Evolutionary conservation across 2,888 invertebrate species (phyloP).

Genomic region (Melieria picta): DNA sequence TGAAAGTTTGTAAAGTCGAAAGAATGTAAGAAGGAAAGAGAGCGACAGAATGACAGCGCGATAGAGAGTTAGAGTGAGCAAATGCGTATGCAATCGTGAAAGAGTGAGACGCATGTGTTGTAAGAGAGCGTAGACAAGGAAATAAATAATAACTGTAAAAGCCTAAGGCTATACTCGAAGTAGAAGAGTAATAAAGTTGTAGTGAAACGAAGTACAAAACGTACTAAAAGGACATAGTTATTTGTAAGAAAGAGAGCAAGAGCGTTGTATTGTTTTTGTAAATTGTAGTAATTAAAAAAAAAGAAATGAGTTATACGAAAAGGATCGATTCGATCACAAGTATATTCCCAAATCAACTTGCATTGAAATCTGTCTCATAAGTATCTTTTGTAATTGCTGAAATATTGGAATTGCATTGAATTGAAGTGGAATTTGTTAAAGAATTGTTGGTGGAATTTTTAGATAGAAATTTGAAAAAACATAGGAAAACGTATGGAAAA

Average conservation of each 20-base stretch:
- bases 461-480: constrained; percentile 1
- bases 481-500: constrained; percentile 10
- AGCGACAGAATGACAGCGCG: neutral
- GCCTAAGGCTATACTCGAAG: too few species aligned
- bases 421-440: constrained; percentile 12
- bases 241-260: neutral
- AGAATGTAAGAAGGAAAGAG: neutral
- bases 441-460: neutral
- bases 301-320: neutral
- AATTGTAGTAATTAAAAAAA: neutral
- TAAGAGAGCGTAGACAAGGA: too few species aligned
- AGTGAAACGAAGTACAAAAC: too few species aligned
- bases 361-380: constrained; percentile 65
- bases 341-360: constrained; percentile 63
- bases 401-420: constrained; percentile 5
- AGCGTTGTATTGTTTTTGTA: neutral
- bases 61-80: neutral
- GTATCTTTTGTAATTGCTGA: constrained; percentile 61
- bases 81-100: neutral
- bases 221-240: neutral
- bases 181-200: too few species aligned
- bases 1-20: neutral
- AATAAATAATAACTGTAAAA: too few species aligned
- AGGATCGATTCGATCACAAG: constrained; percentile 50
- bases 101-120: constrained; percentile 6